Evolutionary conservation across 1,140 invertebrate species (phyloP).

Genomic region (Cydia pomonella): DNA sequence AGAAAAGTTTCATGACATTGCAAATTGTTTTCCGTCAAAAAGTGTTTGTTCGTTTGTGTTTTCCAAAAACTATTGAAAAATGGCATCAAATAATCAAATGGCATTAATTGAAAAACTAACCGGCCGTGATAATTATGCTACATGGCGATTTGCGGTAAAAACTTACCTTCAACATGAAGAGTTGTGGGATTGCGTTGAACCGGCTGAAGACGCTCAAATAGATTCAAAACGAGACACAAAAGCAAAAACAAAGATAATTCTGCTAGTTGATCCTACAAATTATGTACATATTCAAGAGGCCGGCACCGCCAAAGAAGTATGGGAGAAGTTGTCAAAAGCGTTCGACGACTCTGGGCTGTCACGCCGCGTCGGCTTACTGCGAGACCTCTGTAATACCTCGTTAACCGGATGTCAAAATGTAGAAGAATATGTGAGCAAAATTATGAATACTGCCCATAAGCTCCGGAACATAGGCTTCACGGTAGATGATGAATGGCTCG

Average conservation of each 20-base stretch:
- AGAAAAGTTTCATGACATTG: too few species aligned
- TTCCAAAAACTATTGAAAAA: conserved; percentile 32
- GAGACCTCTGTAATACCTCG: conserved; percentile 28
- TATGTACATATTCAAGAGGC: conserved; percentile 24
- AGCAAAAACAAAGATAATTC: conserved; percentile 16
- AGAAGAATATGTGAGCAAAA: conserved; percentile 47
- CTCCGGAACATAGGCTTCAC: conserved; percentile 37
- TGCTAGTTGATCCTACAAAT: conserved; percentile 10
- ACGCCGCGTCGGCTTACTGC: conserved; percentile 29
- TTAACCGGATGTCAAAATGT: not conserved
- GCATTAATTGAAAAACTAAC: conserved; percentile 41
- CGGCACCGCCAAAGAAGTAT: conserved; percentile 13
- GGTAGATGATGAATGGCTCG: too few species aligned
- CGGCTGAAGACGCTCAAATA: too few species aligned
- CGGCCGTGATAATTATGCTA: conserved; percentile 42
- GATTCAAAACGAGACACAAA: conserved; percentile 10
- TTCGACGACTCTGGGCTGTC: conserved; percentile 34
- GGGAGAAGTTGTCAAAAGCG: conserved; percentile 11
- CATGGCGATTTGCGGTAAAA: conserved; percentile 30
- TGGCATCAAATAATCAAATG: conserved; percentile 36
- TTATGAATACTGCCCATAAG: conserved; percentile 53
- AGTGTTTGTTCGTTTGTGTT: not conserved
- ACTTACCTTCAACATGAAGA: too few species aligned
- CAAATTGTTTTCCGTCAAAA: too few species aligned
- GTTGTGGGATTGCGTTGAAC: too few species aligned